Base-by-base conservation (phyloP, 2,888 invertebrate species). In the Drosophila ochracea region DNA sequence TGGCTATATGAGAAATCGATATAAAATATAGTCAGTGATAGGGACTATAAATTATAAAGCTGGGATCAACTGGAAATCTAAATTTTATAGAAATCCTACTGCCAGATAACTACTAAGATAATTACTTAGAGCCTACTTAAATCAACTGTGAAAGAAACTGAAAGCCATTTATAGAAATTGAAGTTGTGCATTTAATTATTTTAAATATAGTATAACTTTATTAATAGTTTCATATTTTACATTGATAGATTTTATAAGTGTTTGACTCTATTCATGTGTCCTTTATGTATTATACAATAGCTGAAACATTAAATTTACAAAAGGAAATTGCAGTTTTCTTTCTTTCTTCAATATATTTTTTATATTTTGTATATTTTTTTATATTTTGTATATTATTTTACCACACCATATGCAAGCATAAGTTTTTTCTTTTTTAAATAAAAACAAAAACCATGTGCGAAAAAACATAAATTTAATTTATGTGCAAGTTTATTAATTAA, bases 391-490 rank as follows among this genome's bases (percentile, higher is more conserved):
- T 80, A 83, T 83, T 73, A 84, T 88, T 85, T 85, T 85, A 90
- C 89, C 89, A 90, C 83, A 90, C 89, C 89, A 89, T 90, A 89
- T 89, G 90, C 76, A 77, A 76, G 70, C 70, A 50, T 31, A 35
- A 31, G 21, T 37, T 54, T 25, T 2, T 52, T 28, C 25, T 31
- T 31, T 52, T 9, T 21, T 21, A 58, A 59, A 41, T 25, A 39
- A 37, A 61, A 59, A 68, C 21, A 50, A 74, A 47, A 69, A 52
- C 25, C n/a, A 43, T 66, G 68, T 73, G 68, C 58, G 37, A 60
- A 60, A 74, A 62, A 65, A 62, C 33, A 65, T 49, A 69, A 54
- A 57, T 53, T 57, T 39, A 6, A 57, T 73, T 72, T 67, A 60
- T 74, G 73, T 72, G 76, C 80, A 73, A 68, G 21, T 68, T 68